phyloP scores from a whole-genome alignment of 2,113 vertebrate genomes.

The Bambusicola thoracicus region DNA sequence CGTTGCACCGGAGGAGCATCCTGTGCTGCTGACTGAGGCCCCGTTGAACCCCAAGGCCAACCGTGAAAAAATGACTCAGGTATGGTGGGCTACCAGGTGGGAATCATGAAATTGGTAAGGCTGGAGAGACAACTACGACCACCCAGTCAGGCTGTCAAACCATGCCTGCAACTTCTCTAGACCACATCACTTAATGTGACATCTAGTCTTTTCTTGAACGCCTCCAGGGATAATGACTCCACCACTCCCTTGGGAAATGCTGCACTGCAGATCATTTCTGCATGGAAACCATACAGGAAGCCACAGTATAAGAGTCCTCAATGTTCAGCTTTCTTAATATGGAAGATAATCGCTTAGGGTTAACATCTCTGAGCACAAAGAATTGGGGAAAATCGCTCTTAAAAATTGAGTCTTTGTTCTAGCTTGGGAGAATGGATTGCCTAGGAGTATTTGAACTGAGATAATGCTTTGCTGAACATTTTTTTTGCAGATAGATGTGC shows the following conservation, averaged over 20 bases:
- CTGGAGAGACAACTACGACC: too few relatives aligned
- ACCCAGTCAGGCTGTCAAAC: too few relatives aligned
- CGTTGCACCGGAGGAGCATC: constrained; percentile 32
- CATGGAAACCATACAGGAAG: neutral
- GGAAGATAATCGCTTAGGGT: neutral
- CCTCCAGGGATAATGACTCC: too few relatives aligned
- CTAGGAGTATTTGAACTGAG: neutral
- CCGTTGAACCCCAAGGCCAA: constrained; percentile 64
- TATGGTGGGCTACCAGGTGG: neutral
- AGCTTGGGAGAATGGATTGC: neutral
- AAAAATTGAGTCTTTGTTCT: neutral
- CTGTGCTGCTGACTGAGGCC: constrained; percentile 30
- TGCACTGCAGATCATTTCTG: neutral
- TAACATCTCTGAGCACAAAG: neutral
- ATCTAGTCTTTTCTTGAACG: too few relatives aligned
- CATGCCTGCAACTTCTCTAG: too few relatives aligned
- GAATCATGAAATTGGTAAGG: neutral
- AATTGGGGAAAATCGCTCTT: neutral
- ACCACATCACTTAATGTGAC: too few relatives aligned
- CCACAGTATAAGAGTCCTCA: neutral
- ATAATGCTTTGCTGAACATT: neutral
- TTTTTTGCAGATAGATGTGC: neutral
- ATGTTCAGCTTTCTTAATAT: neutral
- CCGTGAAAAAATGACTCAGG: constrained; percentile 64
- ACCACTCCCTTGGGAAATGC: too few relatives aligned